Evolutionary conservation across 2,797 vertebrate species (phyloP).

Genomic region (Syndactyla subalaris): DNA sequence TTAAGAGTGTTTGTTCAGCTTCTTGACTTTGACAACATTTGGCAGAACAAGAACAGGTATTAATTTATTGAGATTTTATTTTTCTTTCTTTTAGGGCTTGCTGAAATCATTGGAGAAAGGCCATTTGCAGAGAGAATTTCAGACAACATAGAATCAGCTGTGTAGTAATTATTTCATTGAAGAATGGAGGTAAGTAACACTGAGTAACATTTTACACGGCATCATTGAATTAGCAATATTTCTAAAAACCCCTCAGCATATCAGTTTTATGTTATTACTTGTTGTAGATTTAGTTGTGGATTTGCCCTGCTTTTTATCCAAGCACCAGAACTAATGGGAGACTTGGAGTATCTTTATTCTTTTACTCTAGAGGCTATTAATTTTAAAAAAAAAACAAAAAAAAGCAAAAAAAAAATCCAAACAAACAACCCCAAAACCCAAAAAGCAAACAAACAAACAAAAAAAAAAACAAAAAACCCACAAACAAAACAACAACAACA

Average conservation of each 20-base stretch:
- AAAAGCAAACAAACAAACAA: too few species aligned
- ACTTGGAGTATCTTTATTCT: not conserved
- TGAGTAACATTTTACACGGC: not conserved
- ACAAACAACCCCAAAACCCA: too few species aligned
- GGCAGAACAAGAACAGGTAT: not conserved
- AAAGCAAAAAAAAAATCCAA: too few species aligned
- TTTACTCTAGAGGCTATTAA: not conserved
- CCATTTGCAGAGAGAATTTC: not conserved
- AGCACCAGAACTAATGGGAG: constrained; percentile 3
- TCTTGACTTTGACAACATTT: not conserved
- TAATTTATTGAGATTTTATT: constrained; percentile 11
- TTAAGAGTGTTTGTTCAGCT: not conserved
- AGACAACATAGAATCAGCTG: not conserved
- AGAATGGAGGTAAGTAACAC: not conserved
- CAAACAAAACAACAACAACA: too few species aligned
- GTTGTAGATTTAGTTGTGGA: not conserved
- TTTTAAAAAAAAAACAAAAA: not conserved
- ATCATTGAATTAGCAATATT: not conserved
- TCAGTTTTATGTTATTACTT: not conserved
- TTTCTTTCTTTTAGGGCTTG: not conserved
- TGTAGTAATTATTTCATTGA: not conserved
- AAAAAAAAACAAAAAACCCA: too few species aligned
- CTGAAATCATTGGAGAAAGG: not conserved
- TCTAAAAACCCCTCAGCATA: not conserved
- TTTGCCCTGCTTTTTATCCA: not conserved